Evolutionary conservation across 1,140 invertebrate species (phyloP), one percentile per base, ranked within the genome.

Genomic region (Helicoverpa zea): DNA sequence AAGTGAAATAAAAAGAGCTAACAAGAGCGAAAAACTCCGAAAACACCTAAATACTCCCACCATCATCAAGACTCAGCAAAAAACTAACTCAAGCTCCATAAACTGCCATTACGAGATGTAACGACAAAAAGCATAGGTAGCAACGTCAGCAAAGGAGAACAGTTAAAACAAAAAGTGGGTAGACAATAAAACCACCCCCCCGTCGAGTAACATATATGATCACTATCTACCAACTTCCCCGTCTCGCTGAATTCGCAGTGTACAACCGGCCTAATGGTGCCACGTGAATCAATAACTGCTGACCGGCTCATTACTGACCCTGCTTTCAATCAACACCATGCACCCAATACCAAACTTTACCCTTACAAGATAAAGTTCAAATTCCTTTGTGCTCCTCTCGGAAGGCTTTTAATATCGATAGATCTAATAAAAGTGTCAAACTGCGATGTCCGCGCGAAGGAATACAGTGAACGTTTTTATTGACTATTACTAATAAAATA

Each of bases 251-350:
- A 78, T 80, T 80, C 63, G 79, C 81, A 81, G 56, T 80, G 80
- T 81, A 77, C 77, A 79, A 47, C 81, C 83, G 68, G 83, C 84
- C 86, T 90, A 92, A 91, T 90, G 86, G 88, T 87, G 89, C 87
- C 88, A 91, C 88, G 88, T 85, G 90, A 92, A 92, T 92, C 90
- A 92, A 92, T 92, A 92, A 90, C 88, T 88, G 89, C 91, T 92
- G 90, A 91, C 91, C 90, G 84, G 88, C 88, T 91, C 89, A 91
- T 91, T 91, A 91, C 87, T 88, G 86, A 86, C 84, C 88, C 85
- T 81, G 86, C 88, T 88, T 90, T 87, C 89, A 91, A 91, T 90
- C 88, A 89, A 88, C 81, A 61, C 51, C n/a, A 54, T 13, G 52
- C 81, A 80, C 47, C 29, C 80, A 11, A 89, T 23, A 82, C 70